Evolutionary conservation across 2,888 invertebrate genomes (phyloP).

Genomic region (Apeira syringaria): DNA sequence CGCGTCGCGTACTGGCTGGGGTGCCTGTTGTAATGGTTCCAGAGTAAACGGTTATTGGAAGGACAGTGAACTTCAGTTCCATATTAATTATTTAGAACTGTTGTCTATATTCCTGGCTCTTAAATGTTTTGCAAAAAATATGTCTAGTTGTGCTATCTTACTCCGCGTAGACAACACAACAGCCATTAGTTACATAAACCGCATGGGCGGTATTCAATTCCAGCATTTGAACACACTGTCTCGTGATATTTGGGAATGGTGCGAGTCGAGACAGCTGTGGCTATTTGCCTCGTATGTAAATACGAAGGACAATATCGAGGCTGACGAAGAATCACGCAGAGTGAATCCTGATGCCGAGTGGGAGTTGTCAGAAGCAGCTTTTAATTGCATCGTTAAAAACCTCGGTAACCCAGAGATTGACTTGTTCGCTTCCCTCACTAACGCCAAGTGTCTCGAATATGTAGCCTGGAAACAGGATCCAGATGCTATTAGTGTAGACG

Average conservation of each 20-base stretch:
- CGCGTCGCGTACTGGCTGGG: too few relatives aligned
- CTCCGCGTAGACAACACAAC: conserved; percentile 19
- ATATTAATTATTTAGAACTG: conserved; percentile 11
- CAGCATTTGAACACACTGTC: conserved; percentile 12
- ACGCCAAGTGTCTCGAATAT: not conserved
- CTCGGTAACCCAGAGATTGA: not conserved
- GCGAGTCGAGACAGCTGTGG: conserved; percentile 3
- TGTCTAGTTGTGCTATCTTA: not conserved
- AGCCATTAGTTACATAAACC: conserved; percentile 19
- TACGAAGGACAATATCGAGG: conserved; percentile 13
- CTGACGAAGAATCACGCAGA: conserved; percentile 10
- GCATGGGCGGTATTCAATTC: conserved; percentile 22
- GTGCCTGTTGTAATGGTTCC: too few relatives aligned
- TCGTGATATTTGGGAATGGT: conserved; percentile 15
- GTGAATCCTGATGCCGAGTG: not conserved
- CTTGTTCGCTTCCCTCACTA: not conserved
- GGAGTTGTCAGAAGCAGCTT: not conserved
- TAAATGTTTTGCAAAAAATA: not conserved
- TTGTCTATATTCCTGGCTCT: conserved; percentile 3
- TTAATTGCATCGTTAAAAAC: not conserved
- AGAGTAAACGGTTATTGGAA: not conserved
- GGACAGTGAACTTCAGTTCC: not conserved
- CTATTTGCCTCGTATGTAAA: conserved; percentile 16
- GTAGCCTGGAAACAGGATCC: not conserved
- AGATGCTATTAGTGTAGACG: not conserved